A percentile compares a stretch with the other conserved stretches of the same genome.
Conservation (phyloP, 2,888 invertebrate species). For the Tridacna gigas region DNA sequence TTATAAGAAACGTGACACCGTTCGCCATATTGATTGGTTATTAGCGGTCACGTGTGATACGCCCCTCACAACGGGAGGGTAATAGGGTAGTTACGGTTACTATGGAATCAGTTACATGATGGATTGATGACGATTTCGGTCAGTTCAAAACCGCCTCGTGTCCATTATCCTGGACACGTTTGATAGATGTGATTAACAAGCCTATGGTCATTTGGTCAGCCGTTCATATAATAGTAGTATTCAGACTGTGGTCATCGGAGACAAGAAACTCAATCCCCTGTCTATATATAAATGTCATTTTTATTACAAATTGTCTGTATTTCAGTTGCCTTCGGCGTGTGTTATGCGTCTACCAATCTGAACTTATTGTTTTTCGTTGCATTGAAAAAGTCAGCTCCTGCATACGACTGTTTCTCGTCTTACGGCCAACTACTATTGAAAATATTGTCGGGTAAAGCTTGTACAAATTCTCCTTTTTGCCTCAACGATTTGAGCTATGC, state of each 20-base stretch:
- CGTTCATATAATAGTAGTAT: conserved; percentile 19
- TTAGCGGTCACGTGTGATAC: conserved; percentile 57
- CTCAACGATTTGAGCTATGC: no score
- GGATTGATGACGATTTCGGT: conserved; percentile 46
- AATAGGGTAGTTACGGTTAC: conserved; percentile 52
- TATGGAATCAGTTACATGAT: conserved; percentile 50
- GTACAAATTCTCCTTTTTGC: no score
- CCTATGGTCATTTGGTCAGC: conserved; percentile 16
- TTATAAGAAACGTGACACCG: conserved; percentile 57
- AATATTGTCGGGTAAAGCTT: no score
- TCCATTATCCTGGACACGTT: conserved; percentile 39
- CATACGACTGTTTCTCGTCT: no score
- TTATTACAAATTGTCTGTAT: conserved; percentile 11
- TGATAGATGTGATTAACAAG: conserved; percentile 52
- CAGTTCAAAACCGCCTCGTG: conserved; percentile 26
- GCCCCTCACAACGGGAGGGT: conserved; percentile 60
- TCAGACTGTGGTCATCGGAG: conserved; percentile 7
- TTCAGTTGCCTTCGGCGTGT: no score
- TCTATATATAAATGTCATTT: conserved; percentile 15
- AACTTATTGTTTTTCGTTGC: no score
- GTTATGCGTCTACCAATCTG: no score
- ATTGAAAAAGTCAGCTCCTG: no score
- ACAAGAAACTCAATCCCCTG: neutral
- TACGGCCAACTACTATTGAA: no score
- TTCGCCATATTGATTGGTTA: conserved; percentile 64